phyloP scores from a whole-genome alignment of 2,888 invertebrate species.

The Tachystola acroxantha region DNA sequence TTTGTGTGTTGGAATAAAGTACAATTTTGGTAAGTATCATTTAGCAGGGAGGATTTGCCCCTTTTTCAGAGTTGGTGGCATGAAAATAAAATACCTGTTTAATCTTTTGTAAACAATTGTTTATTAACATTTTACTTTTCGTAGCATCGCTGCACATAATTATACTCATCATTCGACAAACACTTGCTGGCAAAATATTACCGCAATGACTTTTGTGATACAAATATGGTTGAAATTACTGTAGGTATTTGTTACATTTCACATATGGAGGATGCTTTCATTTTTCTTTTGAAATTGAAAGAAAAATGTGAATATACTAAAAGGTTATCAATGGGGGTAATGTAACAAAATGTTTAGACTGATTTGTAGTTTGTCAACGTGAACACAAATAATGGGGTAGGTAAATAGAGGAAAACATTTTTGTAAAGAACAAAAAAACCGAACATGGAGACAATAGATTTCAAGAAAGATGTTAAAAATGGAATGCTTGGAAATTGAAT shows the following conservation, averaged over 20 bases:
- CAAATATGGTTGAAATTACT: slow-evolving; percentile 71
- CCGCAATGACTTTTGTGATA: slow-evolving; percentile 68
- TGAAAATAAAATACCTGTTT: slow-evolving; percentile 50
- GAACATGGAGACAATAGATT: slow-evolving; percentile 56
- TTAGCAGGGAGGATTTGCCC: too few relatives aligned
- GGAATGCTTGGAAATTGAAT: slow-evolving; percentile 69
- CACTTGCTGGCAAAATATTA: slow-evolving; percentile 61
- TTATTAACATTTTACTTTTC: slow-evolving; percentile 78
- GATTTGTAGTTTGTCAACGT: slow-evolving; percentile 49
- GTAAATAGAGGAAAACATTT: slow-evolving; percentile 42
- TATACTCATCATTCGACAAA: slow-evolving; percentile 63
- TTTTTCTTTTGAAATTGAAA: slow-evolving; percentile 69
- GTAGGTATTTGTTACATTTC: slow-evolving; percentile 40
- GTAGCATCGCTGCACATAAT: slow-evolving; percentile 66
- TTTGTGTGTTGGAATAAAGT: too few relatives aligned
- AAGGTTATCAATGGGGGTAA: too few relatives aligned
- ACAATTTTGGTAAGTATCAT: too few relatives aligned
- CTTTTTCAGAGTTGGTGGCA: too few relatives aligned
- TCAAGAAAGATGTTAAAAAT: slow-evolving; percentile 52
- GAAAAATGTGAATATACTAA: slow-evolving; percentile 69
- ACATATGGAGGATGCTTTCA: slow-evolving; percentile 58
- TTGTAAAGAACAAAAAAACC: slow-evolving; percentile 32
- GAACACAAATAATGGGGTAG: not conserved
- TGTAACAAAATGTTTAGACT: slow-evolving; percentile 11
- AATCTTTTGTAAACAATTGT: slow-evolving; percentile 80